Evolutionary conservation across 2,113 vertebrate species (phyloP), one percentile per base, ranked within the genome.

Genomic region (Prolemur simus): DNA sequence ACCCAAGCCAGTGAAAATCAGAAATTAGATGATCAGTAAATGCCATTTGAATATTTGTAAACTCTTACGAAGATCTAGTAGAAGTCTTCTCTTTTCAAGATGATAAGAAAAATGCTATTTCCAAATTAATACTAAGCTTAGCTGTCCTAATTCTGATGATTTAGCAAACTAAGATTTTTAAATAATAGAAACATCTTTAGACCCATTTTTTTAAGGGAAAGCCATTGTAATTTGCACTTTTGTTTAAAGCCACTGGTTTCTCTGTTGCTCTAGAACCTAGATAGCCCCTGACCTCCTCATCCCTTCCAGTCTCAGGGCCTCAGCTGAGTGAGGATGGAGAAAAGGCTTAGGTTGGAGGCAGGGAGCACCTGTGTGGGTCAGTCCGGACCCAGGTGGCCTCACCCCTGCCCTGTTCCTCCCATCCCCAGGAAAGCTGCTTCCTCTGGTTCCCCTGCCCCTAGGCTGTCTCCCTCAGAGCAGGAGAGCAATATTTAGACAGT

Each of bases 1-100:
- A 34, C 34, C 20, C 39, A 94, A 17, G 8, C 20, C 14, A 68
- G 34, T 66, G 8, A 85, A 85, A 66, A 68, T 90, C 77, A 94
- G 60, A 14, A 12, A 64, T 2, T 39, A 49, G 37, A n/a, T 5
- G 15, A 66, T 86, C 56, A 68, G 34, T 52, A 56, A 77, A 49
- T 78, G 14, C 21, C 45, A 12, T 60, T 69, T 89, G 83, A 27
- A 84, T 86, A 45, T 92, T 66, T 95, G 56, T 66, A 45, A 8
- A 42, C 18, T 34, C 6, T 63, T 42, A 85, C 56, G 32, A 69
- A 89, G 78, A 76, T 52, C 34, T 85, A 34, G 32, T 58, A 78
- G 13, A 90, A 93, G 23, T 64, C 45, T 56, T 87, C 45, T 71
- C n/a, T 87, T 90, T 93, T 58, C 42, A 87, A 96, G 47, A 32